Evolutionary conservation across 2,888 invertebrate species (phyloP).

Genomic region (Nyleta sp.): DNA sequence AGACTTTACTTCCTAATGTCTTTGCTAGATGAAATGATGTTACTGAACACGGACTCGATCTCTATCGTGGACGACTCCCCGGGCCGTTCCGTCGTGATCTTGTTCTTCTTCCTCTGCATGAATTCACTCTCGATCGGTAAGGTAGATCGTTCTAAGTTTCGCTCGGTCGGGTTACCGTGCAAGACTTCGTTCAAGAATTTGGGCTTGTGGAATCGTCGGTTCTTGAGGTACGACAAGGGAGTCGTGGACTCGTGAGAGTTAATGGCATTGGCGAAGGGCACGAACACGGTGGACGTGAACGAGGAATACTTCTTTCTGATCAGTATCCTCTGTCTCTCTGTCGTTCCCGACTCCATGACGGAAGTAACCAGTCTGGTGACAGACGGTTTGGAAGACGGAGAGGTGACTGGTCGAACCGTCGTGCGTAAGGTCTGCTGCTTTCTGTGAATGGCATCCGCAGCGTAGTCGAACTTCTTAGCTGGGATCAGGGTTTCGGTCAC

Average conservation of each 20-base stretch:
- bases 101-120: too few relatives aligned
- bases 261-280: conserved; percentile 67
- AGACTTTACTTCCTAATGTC: conserved; percentile 61
- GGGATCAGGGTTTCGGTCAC: conserved; percentile 79
- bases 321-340: conserved; percentile 82
- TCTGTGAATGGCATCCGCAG: conserved; percentile 76
- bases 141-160: conserved; percentile 76
- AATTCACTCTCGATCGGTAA: conserved; percentile 80
- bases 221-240: conserved; percentile 21
- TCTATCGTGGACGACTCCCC: conserved; percentile 80
- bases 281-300: conserved; percentile 75
- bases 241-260: conserved; percentile 47
- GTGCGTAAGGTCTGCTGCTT: conserved; percentile 75
- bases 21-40: conserved; percentile 71
- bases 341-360: conserved; percentile 82
- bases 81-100: conserved; percentile 76
- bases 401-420: conserved; percentile 66
- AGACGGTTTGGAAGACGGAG: conserved; percentile 75
- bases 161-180: conserved; percentile 68
- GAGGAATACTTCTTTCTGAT: conserved; percentile 80
- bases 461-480: conserved; percentile 78
- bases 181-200: conserved; percentile 74
- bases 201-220: conserved; percentile 31
- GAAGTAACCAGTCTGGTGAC: conserved; percentile 83
- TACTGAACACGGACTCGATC: conserved; percentile 81